Base-by-base conservation (phyloP, 2,113 vertebrate genomes). In the Genyomyrus donnyi region DNA sequence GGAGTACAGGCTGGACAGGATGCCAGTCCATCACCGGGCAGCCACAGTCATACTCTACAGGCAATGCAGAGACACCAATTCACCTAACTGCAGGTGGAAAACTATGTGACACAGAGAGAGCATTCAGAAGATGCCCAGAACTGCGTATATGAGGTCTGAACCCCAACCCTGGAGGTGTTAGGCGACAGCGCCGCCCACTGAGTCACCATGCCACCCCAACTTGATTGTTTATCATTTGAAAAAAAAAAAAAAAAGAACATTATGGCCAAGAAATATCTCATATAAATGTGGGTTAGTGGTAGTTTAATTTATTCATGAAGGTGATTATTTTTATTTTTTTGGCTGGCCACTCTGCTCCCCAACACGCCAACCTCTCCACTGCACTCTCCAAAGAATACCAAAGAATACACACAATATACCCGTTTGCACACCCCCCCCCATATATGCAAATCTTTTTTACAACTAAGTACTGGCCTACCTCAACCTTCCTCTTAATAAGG, bases 271-370 rank as follows among this genome's bases (percentile, higher is more conserved):
- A 56, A 45, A 53, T 15, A 84, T 52, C n/a, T 77, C 70, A 17
- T 53, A 46, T 77, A 80, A 89, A 84, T 84, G 35, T 89, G 48
- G 88, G 88, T 89, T 89, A 89, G 48, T 48, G 39, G 83, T 48
- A 24, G 50, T 83, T 53, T 89, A 84, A 89, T 89, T 89, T 83
- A 89, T 89, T 89, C 88, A 89, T 89, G 88, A 89, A 89, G 53
- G 49, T 83, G 50, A 83, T 89, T 89, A 89, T 84, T 53, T 89
- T 83, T 89, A 89, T 31, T 83, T 80, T 80, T 88, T 89, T 83
- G 74, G 70, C 88, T 53, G 88, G 52, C 74, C 48, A 52, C 50
- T 87, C 35, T 8, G 49, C 50, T 87, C 49, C 50, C 85, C 85
- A 56, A 52, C 85, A 87, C 31, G 31, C 85, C 27, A 87, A 35